Evolutionary conservation across 2,797 vertebrate species (phyloP).

Genomic region (Esox lucius): DNA sequence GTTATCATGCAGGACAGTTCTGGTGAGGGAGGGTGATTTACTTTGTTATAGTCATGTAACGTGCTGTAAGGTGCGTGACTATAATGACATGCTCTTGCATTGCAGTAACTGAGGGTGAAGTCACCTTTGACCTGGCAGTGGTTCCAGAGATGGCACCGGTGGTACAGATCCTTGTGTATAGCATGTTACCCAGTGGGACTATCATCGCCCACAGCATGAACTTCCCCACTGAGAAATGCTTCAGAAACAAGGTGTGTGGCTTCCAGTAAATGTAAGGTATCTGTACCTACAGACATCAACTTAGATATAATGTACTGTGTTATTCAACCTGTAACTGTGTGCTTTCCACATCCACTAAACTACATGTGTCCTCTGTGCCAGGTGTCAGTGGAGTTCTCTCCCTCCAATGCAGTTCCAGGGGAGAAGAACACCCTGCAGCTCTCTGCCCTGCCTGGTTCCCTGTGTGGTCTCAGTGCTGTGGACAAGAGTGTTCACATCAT

Average conservation of each 20-base stretch:
- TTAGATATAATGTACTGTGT: no score
- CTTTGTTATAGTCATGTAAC: neutral
- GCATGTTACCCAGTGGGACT: conserved; percentile 59
- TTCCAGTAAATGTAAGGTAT: no score
- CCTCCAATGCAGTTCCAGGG: conserved; percentile 70
- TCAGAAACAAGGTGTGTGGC: conserved; percentile 56
- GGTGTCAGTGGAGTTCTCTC: conserved; percentile 78
- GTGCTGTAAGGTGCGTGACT: neutral
- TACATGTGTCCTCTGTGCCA: conserved; percentile 40
- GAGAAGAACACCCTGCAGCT: conserved; percentile 67
- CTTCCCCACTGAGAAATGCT: conserved; percentile 68
- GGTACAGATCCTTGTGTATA: conserved; percentile 62
- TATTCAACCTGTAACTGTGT: neutral
- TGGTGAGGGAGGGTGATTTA: neutral
- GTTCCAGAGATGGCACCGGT: conserved; percentile 56
- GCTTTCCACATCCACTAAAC: no score
- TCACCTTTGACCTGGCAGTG: conserved; percentile 56
- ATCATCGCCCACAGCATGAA: conserved; percentile 55
- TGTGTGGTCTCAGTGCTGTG: conserved; percentile 81
- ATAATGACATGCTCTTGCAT: conserved; percentile 7
- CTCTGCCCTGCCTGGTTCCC: conserved; percentile 66
- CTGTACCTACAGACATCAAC: no score
- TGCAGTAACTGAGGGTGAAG: conserved; percentile 52
- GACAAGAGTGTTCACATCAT: conserved; percentile 83
- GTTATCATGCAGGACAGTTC: conserved; percentile 12